Base-by-base conservation (phyloP, 1,140 invertebrate genomes). In the Philopotamus ludificatus region DNA sequence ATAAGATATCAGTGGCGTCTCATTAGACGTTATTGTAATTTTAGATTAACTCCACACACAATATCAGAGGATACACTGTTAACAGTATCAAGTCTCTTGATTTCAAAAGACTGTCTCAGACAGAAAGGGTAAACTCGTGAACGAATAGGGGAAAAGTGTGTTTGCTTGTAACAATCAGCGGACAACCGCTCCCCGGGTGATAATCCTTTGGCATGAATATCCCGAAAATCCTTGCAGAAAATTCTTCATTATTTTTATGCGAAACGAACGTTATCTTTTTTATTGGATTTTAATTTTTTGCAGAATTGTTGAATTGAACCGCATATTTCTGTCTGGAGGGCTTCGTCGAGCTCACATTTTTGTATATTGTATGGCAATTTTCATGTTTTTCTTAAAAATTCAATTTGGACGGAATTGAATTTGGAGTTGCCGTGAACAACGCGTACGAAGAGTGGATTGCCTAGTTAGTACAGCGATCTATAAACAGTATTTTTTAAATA, bases 351-450 rank as follows among this genome's bases (percentile, higher is more conserved):
- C 25, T n/a, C n/a, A n/a, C 28, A 28, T 20, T 26, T 23, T 25
- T 41, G 63, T 49, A 65, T 59, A 51, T 49, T 47, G 34, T 59
- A 51, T 50, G 54, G 45, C 63, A 58, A 59, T 65, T 65, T 65
- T 25, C 63, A 54, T 65, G 55, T 65, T 65, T 65, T 65, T 55
- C 63, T 58, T 45, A 51, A 58, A 65, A 65, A 65, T 65, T 65
- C 63, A 65, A 65, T 65, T 65, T 65, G 63, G 41, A 28, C 18
- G 44, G 55, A 65, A 65, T 65, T 65, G 54, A 65, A 65, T 65
- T 64, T 58, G 55, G 42, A 65, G 58, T 50, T 22, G 22, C 44
- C 44, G 63, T 23, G 28, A 4, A 18, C n/a, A 57, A 57, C 41
- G 23, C 63, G 54, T 22, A 49, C 53, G 44, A 53, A 60, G 58